A percentile compares a stretch with the other conserved stretches of the same genome.
Conservation (phyloP, 2,888 invertebrate genomes). For the Dicyrtoma fusca region DNA sequence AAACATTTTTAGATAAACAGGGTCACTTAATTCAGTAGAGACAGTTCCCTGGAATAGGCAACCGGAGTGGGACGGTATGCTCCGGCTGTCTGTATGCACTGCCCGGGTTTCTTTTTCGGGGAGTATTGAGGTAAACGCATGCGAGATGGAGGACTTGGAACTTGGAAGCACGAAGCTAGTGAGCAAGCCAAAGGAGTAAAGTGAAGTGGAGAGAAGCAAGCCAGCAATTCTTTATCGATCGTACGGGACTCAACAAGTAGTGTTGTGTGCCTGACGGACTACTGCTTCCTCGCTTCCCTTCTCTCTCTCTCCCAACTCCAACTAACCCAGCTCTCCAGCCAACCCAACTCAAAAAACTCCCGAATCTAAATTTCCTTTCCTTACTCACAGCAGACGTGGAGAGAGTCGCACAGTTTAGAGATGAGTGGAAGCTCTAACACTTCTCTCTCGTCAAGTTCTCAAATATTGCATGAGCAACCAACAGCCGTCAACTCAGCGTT, state of each 20-base stretch:
- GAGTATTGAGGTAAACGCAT: conserved; percentile 18
- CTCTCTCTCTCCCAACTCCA: not conserved
- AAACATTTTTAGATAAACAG: too few species aligned
- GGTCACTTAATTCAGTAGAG: too few species aligned
- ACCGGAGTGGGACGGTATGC: too few species aligned
- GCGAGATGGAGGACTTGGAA: conserved; percentile 9
- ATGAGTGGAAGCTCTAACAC: conserved; percentile 30
- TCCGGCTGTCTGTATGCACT: too few species aligned
- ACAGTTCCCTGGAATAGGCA: too few species aligned
- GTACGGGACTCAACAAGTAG: conserved; percentile 33
- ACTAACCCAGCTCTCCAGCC: not conserved
- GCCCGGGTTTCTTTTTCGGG: conserved; percentile 1
- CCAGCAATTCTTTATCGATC: conserved; percentile 36
- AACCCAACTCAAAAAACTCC: not conserved
- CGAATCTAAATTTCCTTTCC: too few species aligned
- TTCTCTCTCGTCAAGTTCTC: conserved; percentile 2
- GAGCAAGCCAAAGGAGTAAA: too few species aligned
- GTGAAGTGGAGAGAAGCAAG: conserved; percentile 10
- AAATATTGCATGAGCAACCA: conserved; percentile 8
- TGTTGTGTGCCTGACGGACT: conserved; percentile 30
- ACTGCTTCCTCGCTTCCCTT: not conserved
- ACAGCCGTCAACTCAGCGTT: too few species aligned
- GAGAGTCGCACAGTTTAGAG: conserved; percentile 23
- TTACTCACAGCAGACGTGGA: not conserved
- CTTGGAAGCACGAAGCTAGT: conserved; percentile 2